These are phyloP conservation scores for Crotalus viridis DNA, from an alignment of 2,113 vertebrate genomes.

Conservation along the genomic window DNA sequence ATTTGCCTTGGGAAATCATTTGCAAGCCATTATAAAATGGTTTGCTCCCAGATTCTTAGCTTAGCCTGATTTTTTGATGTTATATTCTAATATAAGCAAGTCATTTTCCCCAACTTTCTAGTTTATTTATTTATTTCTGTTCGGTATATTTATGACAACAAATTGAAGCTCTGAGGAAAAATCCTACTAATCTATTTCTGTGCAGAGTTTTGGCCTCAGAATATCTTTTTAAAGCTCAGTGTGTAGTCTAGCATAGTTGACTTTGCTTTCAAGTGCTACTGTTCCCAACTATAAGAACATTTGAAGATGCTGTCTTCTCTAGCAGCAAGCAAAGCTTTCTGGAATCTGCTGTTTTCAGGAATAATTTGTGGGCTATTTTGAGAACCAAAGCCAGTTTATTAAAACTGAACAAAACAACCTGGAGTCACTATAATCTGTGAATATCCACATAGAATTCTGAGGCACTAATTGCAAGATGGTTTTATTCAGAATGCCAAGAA, in stretches of 20 bases:
- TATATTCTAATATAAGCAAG: neutral
- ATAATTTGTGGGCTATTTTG: conserved; percentile 54
- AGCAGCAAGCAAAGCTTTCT: conserved; percentile 49
- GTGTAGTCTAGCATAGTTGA: conserved; percentile 34
- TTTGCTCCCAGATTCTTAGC: neutral
- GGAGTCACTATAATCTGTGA: conserved; percentile 32
- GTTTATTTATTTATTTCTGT: neutral
- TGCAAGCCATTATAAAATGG: neutral
- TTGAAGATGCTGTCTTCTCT: conserved; percentile 54
- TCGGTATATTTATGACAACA: conserved; percentile 41
- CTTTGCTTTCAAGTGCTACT: conserved; percentile 11
- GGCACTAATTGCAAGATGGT: conserved; percentile 28
- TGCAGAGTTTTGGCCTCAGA: conserved; percentile 37
- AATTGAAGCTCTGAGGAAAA: conserved; percentile 35
- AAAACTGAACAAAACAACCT: conserved; percentile 46
- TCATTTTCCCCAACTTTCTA: neutral
- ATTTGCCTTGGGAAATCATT: neutral
- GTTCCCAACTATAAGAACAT: conserved; percentile 51
- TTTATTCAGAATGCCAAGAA: conserved; percentile 26
- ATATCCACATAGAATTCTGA: conserved; percentile 38
- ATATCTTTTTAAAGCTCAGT: conserved; percentile 39
- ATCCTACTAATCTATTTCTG: conserved; percentile 21
- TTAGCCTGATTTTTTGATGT: neutral
- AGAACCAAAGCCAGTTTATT: conserved; percentile 53
- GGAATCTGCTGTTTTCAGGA: conserved; percentile 58